phyloP scores from a whole-genome alignment of 1,140 invertebrate species.

The Phthorimaea operculella region DNA sequence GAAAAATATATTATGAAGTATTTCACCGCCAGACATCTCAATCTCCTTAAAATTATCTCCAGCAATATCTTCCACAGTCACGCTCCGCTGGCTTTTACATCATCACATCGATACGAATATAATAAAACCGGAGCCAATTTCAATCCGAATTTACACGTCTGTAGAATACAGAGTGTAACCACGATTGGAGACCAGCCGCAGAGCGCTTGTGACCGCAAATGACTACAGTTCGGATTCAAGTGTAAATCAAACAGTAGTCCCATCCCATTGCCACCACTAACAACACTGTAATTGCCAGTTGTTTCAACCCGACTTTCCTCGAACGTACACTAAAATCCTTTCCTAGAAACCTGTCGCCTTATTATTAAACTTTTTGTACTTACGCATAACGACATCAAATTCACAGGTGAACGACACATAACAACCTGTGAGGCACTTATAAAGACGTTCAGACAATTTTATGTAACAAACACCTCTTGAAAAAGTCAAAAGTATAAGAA shows the following conservation, averaged over 20 bases:
- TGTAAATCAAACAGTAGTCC: conserved; percentile 10
- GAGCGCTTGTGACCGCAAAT: not conserved
- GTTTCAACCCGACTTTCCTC: conserved; percentile 7
- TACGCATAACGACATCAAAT: not conserved
- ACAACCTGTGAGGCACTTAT: not conserved
- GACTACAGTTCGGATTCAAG: conserved; percentile 12
- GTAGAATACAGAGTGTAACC: no score
- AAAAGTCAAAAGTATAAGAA: no score
- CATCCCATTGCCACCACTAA: conserved; percentile 8
- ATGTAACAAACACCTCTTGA: no score
- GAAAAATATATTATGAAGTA: no score
- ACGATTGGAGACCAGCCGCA: not conserved
- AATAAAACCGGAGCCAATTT: no score
- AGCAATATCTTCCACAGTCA: no score
- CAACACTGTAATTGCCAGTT: conserved; percentile 12
- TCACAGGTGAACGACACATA: not conserved
- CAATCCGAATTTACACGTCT: no score
- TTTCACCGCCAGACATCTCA: no score
- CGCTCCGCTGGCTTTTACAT: no score
- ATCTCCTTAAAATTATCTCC: no score
- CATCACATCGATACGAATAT: no score
- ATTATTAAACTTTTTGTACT: not conserved
- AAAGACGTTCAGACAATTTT: not conserved
- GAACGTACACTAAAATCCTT: not conserved
- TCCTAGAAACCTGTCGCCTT: not conserved